Evolutionary conservation across 2,888 invertebrate species (phyloP), one percentile per base, ranked within the genome.

Genomic region (Phragmatobia fuliginosa): DNA sequence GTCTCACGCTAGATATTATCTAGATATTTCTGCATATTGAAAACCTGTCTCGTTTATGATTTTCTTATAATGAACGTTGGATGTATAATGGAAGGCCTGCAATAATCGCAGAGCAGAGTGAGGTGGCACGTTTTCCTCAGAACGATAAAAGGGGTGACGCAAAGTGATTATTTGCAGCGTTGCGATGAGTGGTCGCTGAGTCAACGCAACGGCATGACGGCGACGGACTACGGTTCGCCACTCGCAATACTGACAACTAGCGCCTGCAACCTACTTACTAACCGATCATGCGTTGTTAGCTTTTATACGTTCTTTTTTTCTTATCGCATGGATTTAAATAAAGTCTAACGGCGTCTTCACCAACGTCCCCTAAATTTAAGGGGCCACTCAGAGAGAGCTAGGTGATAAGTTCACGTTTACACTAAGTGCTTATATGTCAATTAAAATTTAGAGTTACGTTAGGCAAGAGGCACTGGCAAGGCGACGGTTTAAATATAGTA

Each of bases 141-240:
- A 88, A 87, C 91, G 93, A 94, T 94, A 94, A 92, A 93, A 86
- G 88, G 85, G 88, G 89, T 94, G 94, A 94, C 94, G 94, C 94
- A 94, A 94, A 94, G 89, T 92, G 91, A 94, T 94, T 94, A 94
- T 94, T 94, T 92, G 93, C 93, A 92, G 92, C 92, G 90, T 90
- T 90, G 92, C 93, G 92, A 94, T 94, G 94, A 93, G 91, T 94
- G 87, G 89, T 79, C 91, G 91, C 93, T 94, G 94, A 94, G 87
- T 94, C 94, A 94, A 92, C 91, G 87, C 84, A 83, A 84, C 84
- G 84, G 79, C 75, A 38, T 41, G 66, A 7, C 63, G 70, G 72
- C 79, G 70, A 49, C 66, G 81, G 78, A 49, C 33, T 33, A 18
- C 81, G 83, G 81, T 75, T 79, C 80, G 68, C 68, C 56, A 61